Base-by-base conservation (phyloP, 2,797 vertebrate species). In the Enteromius anoplus region DNA sequence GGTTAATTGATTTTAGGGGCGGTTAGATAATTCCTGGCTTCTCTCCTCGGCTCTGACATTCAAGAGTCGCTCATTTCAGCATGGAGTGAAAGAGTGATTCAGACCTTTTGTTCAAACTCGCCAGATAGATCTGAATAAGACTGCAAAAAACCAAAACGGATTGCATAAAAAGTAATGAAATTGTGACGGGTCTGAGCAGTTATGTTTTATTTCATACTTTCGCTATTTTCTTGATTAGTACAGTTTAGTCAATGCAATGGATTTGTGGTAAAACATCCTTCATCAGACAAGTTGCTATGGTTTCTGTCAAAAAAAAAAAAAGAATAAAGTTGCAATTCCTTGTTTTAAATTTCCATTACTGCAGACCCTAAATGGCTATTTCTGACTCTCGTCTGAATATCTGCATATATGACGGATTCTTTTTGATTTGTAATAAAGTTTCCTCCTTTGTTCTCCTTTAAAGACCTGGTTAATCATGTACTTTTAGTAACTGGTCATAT, bases 1-100 rank as follows among this genome's bases (percentile, higher is more conserved):
- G 87, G 87, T 86, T 88, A 86, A 88, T 88, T 85, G 78, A 84
- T 86, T 85, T 86, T 72, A 19, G 40, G 60, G 68, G 19, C 5
- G n/a, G 45, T 23, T 73, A 66, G 80, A 79, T 80, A 81, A 83
- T 81, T 81, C 68, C 62, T 62, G 23, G 77, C 71, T 51, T 78
- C 47, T n/a, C 29, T 49, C 15, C 72, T 64, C 23, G 5, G 49
- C 83, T 10, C 17, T 88, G 87, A 86, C 87, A 86, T 88, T 85
- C 42, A 86, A 75, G 64, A 70, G 78, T 85, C 64, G 68, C 76
- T 72, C 26, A 77, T 82, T 88, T 79, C 65, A 76, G 69, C 64
- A 55, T 66, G 60, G 34, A 45, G 58, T 75, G 60, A 80, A 32
- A 65, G 85, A 75, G 49, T 73, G 78, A 86, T 83, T 78, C 70